Conservation (phyloP, 1,140 invertebrate species). For the Maconellicoccus hirsutus region DNA sequence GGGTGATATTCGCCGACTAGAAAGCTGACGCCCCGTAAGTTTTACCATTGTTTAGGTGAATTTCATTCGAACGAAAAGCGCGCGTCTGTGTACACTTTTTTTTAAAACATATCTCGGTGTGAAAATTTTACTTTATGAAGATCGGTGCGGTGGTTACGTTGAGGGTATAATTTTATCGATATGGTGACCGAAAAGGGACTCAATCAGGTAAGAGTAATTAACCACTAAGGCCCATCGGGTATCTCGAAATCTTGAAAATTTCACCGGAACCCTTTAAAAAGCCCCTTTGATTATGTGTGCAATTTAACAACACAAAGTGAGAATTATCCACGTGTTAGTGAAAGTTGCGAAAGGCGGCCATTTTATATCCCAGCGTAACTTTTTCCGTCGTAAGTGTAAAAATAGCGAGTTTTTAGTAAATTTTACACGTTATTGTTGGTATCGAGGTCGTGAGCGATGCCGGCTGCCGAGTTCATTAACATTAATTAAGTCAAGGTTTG, state of each 20-base stretch:
- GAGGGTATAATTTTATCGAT: background rate
- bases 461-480: background rate
- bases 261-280: too few species aligned
- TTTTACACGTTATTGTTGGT: background rate
- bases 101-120: background rate
- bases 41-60: background rate
- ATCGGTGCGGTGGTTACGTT: background rate
- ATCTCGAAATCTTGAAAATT: too few species aligned
- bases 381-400: too few species aligned
- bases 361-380: too few species aligned
- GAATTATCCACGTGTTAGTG: too few species aligned
- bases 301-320: too few species aligned
- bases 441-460: background rate
- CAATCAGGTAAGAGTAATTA: background rate
- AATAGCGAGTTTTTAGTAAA: too few species aligned
- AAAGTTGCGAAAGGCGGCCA: too few species aligned
- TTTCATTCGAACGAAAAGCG: background rate
- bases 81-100: background rate
- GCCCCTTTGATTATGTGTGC: too few species aligned
- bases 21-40: constrained; percentile 15
- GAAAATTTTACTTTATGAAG: background rate
- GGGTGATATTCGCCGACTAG: constrained; percentile 4
- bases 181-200: constrained; percentile 7
- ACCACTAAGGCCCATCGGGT: too few species aligned
- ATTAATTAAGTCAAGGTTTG: background rate